phyloP scores from a whole-genome alignment of 2,113 vertebrate genomes.

The Sorex fumeus region DNA sequence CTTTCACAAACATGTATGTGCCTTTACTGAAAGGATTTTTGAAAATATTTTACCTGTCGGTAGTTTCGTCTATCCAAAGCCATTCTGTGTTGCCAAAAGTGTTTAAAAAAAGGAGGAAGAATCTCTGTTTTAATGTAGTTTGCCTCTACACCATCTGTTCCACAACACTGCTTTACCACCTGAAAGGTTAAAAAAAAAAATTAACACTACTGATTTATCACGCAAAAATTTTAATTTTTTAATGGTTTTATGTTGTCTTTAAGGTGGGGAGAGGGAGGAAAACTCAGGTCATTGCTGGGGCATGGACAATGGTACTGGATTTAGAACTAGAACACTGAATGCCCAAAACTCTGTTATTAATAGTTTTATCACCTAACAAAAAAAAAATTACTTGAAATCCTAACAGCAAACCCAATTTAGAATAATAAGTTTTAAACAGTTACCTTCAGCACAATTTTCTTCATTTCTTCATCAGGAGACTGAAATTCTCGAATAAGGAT shows the following conservation, averaged over 20 bases:
- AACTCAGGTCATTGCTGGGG: too few species aligned
- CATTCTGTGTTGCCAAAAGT: conserved; percentile 99
- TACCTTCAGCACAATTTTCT: conserved; percentile 99
- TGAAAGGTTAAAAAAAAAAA: conserved; percentile 79
- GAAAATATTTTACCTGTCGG: conserved; percentile 92
- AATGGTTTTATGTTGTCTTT: conserved; percentile 18
- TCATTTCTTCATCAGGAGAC: conserved; percentile 99
- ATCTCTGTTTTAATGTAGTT: conserved; percentile 99
- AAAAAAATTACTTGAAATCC: neutral
- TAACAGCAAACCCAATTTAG: neutral
- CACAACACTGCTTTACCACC: conserved; percentile 99
- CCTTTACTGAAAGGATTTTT: neutral
- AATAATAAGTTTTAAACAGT: conserved; percentile 35
- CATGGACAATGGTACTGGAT: too few species aligned
- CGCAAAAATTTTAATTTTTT: neutral
- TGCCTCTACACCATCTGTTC: conserved; percentile 98
- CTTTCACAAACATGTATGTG: conserved; percentile 39
- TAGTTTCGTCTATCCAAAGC: conserved; percentile 99
- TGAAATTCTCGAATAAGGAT: conserved; percentile 99
- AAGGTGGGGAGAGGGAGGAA: too few species aligned
- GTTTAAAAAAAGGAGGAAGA: conserved; percentile 99
- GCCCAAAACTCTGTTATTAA: too few species aligned
- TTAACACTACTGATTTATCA: neutral
- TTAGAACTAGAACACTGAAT: too few species aligned
- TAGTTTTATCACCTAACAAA: too few species aligned